Base-by-base conservation (phyloP, 2,888 invertebrate species). In the Lithodes maja region DNA sequence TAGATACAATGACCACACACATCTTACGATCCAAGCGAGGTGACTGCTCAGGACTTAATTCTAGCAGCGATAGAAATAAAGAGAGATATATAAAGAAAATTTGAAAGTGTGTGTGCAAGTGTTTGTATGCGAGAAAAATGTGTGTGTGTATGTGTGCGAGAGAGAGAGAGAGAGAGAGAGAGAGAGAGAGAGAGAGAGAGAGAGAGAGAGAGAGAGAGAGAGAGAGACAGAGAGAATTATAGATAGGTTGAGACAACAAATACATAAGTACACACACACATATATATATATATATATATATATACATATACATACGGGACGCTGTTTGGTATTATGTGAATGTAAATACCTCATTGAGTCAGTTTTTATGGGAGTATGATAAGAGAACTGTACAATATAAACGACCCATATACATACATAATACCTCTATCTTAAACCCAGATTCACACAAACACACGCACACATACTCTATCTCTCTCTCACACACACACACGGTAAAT, bases 141-240 rank as follows among this genome's bases (percentile, higher is more conserved):
- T 7, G 61, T 61, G 61, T 7, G 12, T 61, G 12, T 61, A 61
- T 61, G 12, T 7, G 12, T 5, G 12, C 61, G 12, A 12, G 61
- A 3, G 68, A 77, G 68, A 50, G 50, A 52, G 68, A 17, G 77
- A 17, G 55, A 78, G 61, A 49, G 78, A 50, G 85, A 77, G 78
- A 33, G 78, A 50, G 61, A 55, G 85, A 78, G 77, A 61, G 77
- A 17, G 77, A 75, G 15, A 54, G 77, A 2, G 3, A n/a, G 50
- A 83, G 3, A 54, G 54, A 52, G 12, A 80, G 12, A 2, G 54
- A 54, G 69, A 49, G 17, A 71, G 15, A 2, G 74, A 83, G 0
- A n/a, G 1, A 71, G 17, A 52, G 5, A 81, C 3, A 12, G 55
- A 55, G n/a, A 55, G 1, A 17, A 15, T 7, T 17, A 49, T 17